Evolutionary conservation across 2,113 vertebrate species (phyloP), one percentile per base, ranked within the genome.

Genomic region (Xenus cinereus): DNA sequence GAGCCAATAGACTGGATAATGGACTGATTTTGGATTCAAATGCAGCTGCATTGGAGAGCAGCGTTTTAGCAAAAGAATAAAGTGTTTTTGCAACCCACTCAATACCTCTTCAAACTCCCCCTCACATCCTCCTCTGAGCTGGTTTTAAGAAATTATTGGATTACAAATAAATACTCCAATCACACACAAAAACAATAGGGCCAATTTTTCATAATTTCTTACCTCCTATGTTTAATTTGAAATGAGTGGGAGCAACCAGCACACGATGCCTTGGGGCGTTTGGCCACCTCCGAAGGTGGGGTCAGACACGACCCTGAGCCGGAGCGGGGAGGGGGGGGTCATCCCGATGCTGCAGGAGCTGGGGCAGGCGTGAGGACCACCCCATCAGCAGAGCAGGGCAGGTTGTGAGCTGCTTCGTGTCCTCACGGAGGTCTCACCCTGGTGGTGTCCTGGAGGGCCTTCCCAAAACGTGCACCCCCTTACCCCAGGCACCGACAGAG

Each of bases 261-360:
- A 8, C 2, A 0, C 2, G 5, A 3, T 15, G 22, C 43, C 48
- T 63, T 1, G 4, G 16, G 18, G 14, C 9, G 14, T 57, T 41
- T 2, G 2, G 43, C 45, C 56, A 21, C 51, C 16, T 26, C 48
- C 17, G 9, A 28, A 53, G 64, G 30, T 12, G 8, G 10, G 23
- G 21, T 7, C 26, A 7, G 53, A 26, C 5, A 4, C 0, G 1
- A 27, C 33, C 13, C 28, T 0, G 7, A 28, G 30, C 24, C 1
- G 8, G 45, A 20, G 46, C 9, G 26, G 8, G 26, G 14, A 9
- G 13, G 50, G 33, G 18, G 4, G 21, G 7, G 6, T 10, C 0
- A 8, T 14, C 64, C 46, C 3, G 46, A 16, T 2, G 21, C 53
- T 2, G 5, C 10, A 3, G 53, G n/a, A 24, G 12, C 8, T 0